A percentile compares a stretch with the other conserved stretches of the same genome.
These are phyloP conservation scores for Malacosoma neustria DNA, from an alignment of 2,888 invertebrate genomes.

Conservation along the genomic window DNA sequence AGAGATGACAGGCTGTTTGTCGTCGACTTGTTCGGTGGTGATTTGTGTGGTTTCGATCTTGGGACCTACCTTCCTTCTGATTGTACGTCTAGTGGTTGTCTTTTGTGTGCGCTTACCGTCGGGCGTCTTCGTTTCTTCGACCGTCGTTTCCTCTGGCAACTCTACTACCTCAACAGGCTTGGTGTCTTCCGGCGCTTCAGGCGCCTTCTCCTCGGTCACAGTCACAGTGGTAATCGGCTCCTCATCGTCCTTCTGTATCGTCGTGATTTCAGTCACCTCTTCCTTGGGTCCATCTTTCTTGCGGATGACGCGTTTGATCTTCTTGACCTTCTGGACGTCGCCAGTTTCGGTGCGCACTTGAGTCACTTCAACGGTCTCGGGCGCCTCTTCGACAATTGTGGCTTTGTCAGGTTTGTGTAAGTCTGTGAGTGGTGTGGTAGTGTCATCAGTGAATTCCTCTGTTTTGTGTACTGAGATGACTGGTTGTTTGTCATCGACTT, in stretches of 20 bases:
- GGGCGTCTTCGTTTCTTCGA: too few species aligned
- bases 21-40: constrained; percentile 7
- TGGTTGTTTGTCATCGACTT: constrained; percentile 43
- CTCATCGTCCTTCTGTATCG: too few species aligned
- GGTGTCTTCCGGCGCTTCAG: too few species aligned
- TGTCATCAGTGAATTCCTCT: background rate
- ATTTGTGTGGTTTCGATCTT: constrained; percentile 16
- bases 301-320: constrained; percentile 14
- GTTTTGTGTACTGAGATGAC: constrained; percentile 29
- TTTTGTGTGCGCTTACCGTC: constrained; percentile 9
- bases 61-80: constrained; percentile 26
- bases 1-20: too few species aligned
- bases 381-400: too few species aligned
- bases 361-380: constrained; percentile 4
- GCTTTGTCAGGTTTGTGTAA: too few species aligned
- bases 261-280: too few species aligned
- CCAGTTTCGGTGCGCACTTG: constrained; percentile 8
- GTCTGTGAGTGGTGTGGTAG: constrained; percentile 6
- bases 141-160: too few species aligned
- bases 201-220: too few species aligned
- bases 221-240: too few species aligned
- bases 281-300: constrained; percentile 13
- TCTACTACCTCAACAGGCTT: too few species aligned
- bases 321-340: constrained; percentile 6
- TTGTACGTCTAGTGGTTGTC: constrained; percentile 25